Conservation (phyloP, 1,140 invertebrate species). For the Eciton burchellii region DNA sequence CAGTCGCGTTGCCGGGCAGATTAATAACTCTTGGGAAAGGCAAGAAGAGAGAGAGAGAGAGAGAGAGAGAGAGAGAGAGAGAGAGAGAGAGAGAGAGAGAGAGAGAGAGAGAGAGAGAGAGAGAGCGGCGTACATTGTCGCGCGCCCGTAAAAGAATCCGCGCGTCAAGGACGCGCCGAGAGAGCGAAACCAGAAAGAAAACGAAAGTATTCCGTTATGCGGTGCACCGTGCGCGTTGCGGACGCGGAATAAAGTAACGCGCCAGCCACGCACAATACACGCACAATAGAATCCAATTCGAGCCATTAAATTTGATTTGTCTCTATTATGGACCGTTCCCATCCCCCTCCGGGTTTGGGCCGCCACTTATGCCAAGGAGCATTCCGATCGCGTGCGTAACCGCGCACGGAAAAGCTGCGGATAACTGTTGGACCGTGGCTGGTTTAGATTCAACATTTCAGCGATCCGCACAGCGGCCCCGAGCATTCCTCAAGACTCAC, state of each 20-base stretch:
- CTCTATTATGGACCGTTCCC: no score
- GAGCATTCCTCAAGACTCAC: no score
- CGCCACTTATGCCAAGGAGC: no score
- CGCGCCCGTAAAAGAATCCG: slow-evolving; percentile 37
- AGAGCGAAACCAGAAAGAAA: slow-evolving; percentile 47
- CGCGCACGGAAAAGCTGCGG: no score
- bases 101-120: no score
- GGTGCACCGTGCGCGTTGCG: not conserved
- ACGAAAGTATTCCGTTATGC: slow-evolving; percentile 28
- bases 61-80: slow-evolving; percentile 53
- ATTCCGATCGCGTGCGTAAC: no score
- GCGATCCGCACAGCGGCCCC: no score
- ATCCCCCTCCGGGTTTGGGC: no score
- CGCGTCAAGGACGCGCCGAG: slow-evolving; percentile 56
- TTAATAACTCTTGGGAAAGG: slow-evolving; percentile 70
- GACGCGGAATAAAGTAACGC: not conserved
- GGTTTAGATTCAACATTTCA: no score
- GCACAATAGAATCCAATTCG: no score
- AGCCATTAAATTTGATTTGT: no score
- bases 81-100: slow-evolving; percentile 48
- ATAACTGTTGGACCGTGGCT: no score
- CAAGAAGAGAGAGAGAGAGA: slow-evolving; percentile 14
- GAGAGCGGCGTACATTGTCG: slow-evolving; percentile 59
- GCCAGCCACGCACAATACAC: not conserved
- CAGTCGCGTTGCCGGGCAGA: slow-evolving; percentile 37